These are phyloP conservation scores for Euura saliciscinereae DNA, from an alignment of 1,140 invertebrate species.

Conservation along the genomic window DNA sequence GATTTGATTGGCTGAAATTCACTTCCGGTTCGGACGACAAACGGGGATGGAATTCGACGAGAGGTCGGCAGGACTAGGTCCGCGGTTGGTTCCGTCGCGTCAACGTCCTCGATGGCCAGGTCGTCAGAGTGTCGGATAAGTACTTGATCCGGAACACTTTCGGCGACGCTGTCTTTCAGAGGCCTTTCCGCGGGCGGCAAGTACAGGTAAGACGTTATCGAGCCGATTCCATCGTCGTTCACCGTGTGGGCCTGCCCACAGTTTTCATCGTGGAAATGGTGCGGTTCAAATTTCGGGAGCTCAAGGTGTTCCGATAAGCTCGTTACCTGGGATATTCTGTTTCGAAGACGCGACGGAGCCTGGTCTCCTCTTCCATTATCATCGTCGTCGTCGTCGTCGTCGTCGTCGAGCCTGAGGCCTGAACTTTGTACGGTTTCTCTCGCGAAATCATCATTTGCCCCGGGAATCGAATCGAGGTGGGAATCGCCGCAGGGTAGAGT, in stretches of 20 bases:
- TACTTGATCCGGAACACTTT: neutral
- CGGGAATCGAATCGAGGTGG: neutral
- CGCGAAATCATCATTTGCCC: too few species aligned
- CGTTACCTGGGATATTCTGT: neutral
- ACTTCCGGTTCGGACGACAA: neutral
- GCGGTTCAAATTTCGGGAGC: neutral
- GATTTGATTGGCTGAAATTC: neutral
- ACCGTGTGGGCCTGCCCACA: neutral
- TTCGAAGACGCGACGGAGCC: conserved; percentile 15
- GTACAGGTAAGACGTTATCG: conserved; percentile 4
- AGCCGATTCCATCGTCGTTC: neutral
- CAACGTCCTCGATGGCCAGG: neutral
- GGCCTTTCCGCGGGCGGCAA: neutral
- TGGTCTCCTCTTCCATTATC: conserved; percentile 9
- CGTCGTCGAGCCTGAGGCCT: neutral
- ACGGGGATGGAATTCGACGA: neutral
- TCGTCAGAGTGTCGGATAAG: neutral
- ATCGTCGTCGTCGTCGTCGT: conserved; percentile 13
- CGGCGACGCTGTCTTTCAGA: neutral
- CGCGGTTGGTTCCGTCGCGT: neutral
- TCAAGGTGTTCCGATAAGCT: neutral
- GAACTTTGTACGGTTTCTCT: too few species aligned
- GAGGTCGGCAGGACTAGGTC: conserved; percentile 14
- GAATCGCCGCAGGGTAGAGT: conserved; percentile 42
- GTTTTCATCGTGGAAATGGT: conserved; percentile 9